Base-by-base conservation (phyloP, 2,113 vertebrate species). In the Panthera tigris region DNA sequence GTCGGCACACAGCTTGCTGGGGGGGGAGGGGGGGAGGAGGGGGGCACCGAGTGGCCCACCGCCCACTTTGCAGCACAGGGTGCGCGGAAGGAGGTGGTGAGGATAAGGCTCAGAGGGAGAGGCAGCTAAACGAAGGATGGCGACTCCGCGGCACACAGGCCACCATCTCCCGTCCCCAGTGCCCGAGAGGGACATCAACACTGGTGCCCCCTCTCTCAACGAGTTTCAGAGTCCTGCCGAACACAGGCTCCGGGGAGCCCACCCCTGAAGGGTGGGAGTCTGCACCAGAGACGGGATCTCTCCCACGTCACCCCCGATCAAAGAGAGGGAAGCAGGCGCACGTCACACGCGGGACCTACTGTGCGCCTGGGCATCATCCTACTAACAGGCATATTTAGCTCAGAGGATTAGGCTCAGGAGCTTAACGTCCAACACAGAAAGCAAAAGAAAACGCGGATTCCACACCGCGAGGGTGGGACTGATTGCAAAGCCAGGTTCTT, bases 131-230 rank as follows among this genome's bases (percentile, higher is more conserved):
- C 19, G 19, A 13, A 39, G 63, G 79, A 33, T 1, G 61, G 39
- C 36, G 33, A 84, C 31, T 2, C 8, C 0, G 31, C 4, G 39
- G 19, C 31, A 31, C 84, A 8, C 55, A 13, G 3, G n/a, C 7
- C 23, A 21, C 10, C n/a, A 36, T 52, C 73, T 65, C 31, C 84
- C n/a, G 2, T 45, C 45, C 45, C 45, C 45, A 1, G 45, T 0
- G 10, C 19, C 74, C 19, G 0, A 0, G 29, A 36, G n/a, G 27
- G 80, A 50, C 41, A 10, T 5, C 61, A 1, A 3, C 0, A 25
- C 0, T 1, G 23, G 2, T 9, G 33, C 25, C 0, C 18, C 41
- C 18, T 65, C 27, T 33, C 76, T 25, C 27, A 8, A 73, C n/a
- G 65, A 31, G n/a, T 41, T 63, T 91, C 65, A 48, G 45, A 23